Evolutionary conservation across 1,140 invertebrate species (phyloP).

Genomic region (Ceratosolen solmsi): DNA sequence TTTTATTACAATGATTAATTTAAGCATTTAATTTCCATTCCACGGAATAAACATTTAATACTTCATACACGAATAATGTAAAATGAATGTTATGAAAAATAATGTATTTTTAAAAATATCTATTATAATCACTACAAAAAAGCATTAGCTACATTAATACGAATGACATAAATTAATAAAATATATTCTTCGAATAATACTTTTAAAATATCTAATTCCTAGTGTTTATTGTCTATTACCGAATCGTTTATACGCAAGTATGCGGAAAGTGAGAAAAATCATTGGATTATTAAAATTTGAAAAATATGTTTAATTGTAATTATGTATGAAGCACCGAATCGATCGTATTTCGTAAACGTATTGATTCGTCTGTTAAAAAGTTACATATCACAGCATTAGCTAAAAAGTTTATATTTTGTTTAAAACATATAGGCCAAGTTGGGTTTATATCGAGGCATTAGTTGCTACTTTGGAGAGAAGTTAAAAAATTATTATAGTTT

Average conservation of each 20-base stretch:
- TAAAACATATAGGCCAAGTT: not conserved
- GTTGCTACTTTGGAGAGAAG: not conserved
- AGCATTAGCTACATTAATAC: not conserved
- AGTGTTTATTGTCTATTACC: not conserved
- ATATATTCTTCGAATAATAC: too few species aligned
- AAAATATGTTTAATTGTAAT: not conserved
- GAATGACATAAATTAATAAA: not conserved
- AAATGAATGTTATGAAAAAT: not conserved
- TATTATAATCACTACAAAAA: not conserved
- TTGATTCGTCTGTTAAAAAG: not conserved
- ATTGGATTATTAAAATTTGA: not conserved
- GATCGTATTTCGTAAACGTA: too few species aligned
- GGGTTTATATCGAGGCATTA: not conserved
- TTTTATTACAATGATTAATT: not conserved
- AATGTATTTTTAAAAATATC: not conserved
- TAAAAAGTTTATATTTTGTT: not conserved
- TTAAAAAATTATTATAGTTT: not conserved
- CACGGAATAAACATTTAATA: not conserved
- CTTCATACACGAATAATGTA: not conserved
- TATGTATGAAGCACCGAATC: constrained; percentile 7
- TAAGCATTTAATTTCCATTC: not conserved
- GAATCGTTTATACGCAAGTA: not conserved
- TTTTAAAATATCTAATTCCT: not conserved
- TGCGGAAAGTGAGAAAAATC: not conserved
- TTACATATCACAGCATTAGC: not conserved